Evolutionary conservation across 2,113 vertebrate genomes (phyloP).

Genomic region (Dasyprocta punctata): DNA sequence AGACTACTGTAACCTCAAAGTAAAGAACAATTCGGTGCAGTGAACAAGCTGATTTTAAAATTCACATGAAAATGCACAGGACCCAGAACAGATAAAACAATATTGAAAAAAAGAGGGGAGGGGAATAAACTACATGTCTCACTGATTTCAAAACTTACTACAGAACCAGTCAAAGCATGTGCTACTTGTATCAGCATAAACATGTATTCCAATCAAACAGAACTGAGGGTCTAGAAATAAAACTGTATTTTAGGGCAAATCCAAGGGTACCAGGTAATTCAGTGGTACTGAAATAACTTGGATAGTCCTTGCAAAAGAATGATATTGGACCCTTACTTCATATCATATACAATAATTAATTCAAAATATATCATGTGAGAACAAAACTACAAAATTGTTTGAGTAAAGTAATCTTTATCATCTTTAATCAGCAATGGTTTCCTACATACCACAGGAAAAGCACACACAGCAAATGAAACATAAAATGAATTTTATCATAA

Average conservation of each 20-base stretch:
- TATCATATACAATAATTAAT: not conserved
- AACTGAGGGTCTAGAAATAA: not conserved
- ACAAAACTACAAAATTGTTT: not conserved
- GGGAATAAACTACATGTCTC: not conserved
- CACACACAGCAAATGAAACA: not conserved
- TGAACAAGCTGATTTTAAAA: constrained; percentile 13
- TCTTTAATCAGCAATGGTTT: not conserved
- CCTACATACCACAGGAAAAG: not conserved
- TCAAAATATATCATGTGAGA: not conserved
- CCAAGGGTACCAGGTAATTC: not conserved
- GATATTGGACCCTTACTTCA: not conserved
- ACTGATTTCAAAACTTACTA: constrained; percentile 8
- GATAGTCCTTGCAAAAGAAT: not conserved
- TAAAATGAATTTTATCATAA: not conserved
- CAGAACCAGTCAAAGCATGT: not conserved
- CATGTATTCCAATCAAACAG: not conserved
- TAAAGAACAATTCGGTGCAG: not conserved
- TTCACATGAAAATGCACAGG: not conserved
- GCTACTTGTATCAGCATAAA: not conserved
- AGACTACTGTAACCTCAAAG: not conserved
- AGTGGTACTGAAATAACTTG: not conserved
- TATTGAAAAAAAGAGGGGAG: not conserved
- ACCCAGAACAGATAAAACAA: not conserved
- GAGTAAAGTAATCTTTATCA: not conserved
- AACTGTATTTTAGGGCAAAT: not conserved